These are phyloP conservation scores for Apostichopus parvimensis DNA, from an alignment of 35 echinoderm and acorn worm species.

Conservation along the genomic window DNA sequence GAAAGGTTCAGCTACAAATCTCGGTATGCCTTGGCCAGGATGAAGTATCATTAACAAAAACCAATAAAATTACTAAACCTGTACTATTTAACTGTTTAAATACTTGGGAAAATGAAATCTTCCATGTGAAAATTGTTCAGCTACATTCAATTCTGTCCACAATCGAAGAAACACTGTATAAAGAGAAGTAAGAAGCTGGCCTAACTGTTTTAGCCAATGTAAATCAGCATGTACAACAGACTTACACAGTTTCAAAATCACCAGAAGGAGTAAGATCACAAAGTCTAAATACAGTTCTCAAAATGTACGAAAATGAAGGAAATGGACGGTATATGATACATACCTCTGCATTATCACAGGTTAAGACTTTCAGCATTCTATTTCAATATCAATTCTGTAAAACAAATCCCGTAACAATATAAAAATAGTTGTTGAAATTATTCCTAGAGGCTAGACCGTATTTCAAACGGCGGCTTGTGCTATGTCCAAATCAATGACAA, in stretches of 20 bases:
- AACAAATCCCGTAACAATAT: slow-evolving; percentile 5
- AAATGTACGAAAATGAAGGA: not conserved
- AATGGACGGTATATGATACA: not conserved
- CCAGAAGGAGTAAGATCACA: not conserved
- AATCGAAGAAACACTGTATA: too few relatives aligned
- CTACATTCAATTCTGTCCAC: too few relatives aligned
- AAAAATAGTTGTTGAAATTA: not conserved
- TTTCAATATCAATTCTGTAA: not conserved
- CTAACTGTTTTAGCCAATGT: too few relatives aligned
- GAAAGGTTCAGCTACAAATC: too few relatives aligned
- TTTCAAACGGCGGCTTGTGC: not conserved
- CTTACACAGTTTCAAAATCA: not conserved
- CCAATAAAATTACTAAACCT: too few relatives aligned
- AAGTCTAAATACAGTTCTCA: not conserved
- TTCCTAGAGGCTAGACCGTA: not conserved
- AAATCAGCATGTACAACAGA: too few relatives aligned
- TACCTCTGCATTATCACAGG: slow-evolving; percentile 2
- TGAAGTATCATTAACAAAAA: too few relatives aligned
- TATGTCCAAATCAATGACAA: not conserved
- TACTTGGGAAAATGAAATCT: too few relatives aligned
- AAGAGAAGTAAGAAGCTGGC: too few relatives aligned
- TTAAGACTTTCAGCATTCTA: slow-evolving; percentile 4
- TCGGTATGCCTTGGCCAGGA: too few relatives aligned
- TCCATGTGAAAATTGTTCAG: too few relatives aligned
- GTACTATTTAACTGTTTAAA: too few relatives aligned